Conservation (phyloP, 2,888 invertebrate species). For the Epinotia nisella region DNA sequence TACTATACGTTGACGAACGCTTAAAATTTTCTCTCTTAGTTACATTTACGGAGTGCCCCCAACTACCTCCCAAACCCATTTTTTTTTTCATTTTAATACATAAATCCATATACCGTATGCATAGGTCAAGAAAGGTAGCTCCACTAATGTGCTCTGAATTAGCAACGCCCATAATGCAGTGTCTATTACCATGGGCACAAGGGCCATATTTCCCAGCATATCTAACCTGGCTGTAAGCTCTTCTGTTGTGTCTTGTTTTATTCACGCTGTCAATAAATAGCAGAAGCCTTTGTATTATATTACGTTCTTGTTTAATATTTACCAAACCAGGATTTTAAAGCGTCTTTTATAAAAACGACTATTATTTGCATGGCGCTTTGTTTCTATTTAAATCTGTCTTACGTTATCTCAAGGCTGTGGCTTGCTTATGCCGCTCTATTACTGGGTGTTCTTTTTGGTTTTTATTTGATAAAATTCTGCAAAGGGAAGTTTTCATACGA, state of each 20-base stretch:
- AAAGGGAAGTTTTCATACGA: neutral
- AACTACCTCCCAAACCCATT: too few relatives aligned
- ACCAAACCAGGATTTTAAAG: conserved; percentile 12
- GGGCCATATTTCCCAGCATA: too few relatives aligned
- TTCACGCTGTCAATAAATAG: neutral
- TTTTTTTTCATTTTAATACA: too few relatives aligned
- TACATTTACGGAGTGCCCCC: too few relatives aligned
- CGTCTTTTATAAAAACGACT: conserved; percentile 9
- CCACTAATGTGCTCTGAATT: too few relatives aligned
- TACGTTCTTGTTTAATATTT: conserved; percentile 17
- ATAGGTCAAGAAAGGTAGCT: too few relatives aligned
- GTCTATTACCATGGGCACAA: too few relatives aligned
- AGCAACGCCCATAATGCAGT: too few relatives aligned
- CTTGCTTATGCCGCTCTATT: conserved; percentile 47
- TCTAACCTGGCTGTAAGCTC: too few relatives aligned
- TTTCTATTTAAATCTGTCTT: conserved; percentile 57
- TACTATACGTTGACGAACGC: too few relatives aligned
- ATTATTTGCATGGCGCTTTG: conserved; percentile 47
- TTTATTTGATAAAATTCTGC: neutral
- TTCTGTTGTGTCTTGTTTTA: neutral
- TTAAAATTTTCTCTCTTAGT: too few relatives aligned
- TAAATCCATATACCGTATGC: too few relatives aligned
- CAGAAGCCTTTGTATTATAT: neutral
- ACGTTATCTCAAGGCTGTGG: conserved; percentile 57
- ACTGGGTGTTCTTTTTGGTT: conserved; percentile 48